Evolutionary conservation across 2,797 vertebrate species (phyloP), one percentile per base, ranked within the genome.

Genomic region (Brachyalestes nurse): DNA sequence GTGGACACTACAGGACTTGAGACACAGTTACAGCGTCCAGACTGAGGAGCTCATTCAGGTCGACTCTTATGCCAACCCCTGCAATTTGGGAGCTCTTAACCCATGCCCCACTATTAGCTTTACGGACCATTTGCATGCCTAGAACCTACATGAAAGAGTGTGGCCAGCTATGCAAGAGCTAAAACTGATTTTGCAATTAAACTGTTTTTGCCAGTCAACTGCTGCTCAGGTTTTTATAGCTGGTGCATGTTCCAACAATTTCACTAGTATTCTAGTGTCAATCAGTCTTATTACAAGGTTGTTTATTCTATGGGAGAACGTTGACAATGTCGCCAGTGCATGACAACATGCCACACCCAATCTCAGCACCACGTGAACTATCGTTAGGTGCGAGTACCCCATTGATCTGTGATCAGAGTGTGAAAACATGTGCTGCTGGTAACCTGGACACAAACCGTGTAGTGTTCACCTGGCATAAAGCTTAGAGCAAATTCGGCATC

Each of bases 401-500:
- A 34, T 34, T 34, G 2, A 0, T 34, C 34, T 2, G 13, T 8
- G 12, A 8, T 53, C 69, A 72, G 64, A 72, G 64, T 17, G 28
- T 40, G 4, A 34, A 34, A 65, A 17, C 28, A 5, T n/a, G 38
- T 28, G 19, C 10, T 23, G 16, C 23, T 9, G 6, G 38, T 34
- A 72, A 38, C 17, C 3, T 23, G 38, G 67, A 34, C 58, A 25
- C 4, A 78, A 70, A 72, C 21, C 45, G n/a, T 28, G 70, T 42
- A 75, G 64, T n/a, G 47, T 78, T 61, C 28, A 25, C 62, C 0
- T 3, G 34, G n/a, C 42, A 84, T 87, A 88, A 90, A 94, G 92
- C 87, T 89, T 92, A 92, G 87, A 88, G 83, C 76, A 89, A 91
- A 75, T 47, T 87, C 34, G 34, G 34, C 49, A 71, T 51, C 40